Base-by-base conservation (phyloP, 2,797 vertebrate genomes). In the Acestrorhynchus altus region DNA sequence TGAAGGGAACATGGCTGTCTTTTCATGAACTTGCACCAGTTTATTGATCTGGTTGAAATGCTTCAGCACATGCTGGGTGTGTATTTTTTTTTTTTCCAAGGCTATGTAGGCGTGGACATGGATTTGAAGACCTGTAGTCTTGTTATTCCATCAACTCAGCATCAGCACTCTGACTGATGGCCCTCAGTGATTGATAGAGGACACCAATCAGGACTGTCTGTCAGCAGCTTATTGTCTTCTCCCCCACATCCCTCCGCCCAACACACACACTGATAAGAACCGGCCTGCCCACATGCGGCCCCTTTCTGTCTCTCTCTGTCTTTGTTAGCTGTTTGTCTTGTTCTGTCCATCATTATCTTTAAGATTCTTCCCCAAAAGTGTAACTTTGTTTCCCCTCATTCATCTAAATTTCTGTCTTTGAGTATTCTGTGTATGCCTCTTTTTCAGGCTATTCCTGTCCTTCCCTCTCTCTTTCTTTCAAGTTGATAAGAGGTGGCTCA, bases 401-500 rank as follows among this genome's bases (percentile, higher is more conserved):
- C 26, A 31, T 61, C 66, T 56, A 26, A 49, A 74, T 73, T 77
- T 76, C 18, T 47, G 22, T 54, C 56, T 72, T 40, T 72, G 12
- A 72, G 72, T 35, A 47, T 3, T 73, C 72, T 80, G 47, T 57
- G 52, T 10, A 31, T 71, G 8, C 44, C 13, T 13, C 44, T 72
- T 26, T 22, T 47, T 56, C 47, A 47, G 44, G 76, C 46, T 78
- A 22, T 63, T 28, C 22, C 67, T 67, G 39, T 39, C 71, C 9
- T 24, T 65, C 61, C 65, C 42, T 44, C 11, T 72, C 40, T 24
- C 63, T 51, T 42, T 49, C 63, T 78, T 54, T 78, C 31, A 74
- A 77, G 68, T 54, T 72, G 76, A 81, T 81, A 76, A 82, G 68
- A 63, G 39, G 67, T 39, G 31, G 54, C 78, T 89, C 92, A 88